Percentiles rank a stretch among this genome's conserved stretches.
These are phyloP conservation scores for Crioceris asparagi DNA, from an alignment of 2,888 invertebrate genomes.

Conservation along the genomic window DNA sequence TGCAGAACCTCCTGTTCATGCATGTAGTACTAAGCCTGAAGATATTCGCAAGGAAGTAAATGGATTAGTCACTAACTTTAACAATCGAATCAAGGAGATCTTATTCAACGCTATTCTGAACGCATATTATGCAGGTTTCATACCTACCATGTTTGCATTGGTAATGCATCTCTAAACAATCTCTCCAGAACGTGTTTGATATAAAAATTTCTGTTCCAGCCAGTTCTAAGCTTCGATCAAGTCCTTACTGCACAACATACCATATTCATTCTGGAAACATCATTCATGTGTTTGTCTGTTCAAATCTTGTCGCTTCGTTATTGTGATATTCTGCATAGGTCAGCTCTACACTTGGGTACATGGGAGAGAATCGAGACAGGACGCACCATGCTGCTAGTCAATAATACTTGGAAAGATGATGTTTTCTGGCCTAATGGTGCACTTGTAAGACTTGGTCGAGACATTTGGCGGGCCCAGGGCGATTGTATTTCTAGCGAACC, in stretches of 20 bases:
- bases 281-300: conserved; percentile 66
- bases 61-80: conserved; percentile 74
- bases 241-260: conserved; percentile 72
- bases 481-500: conserved; percentile 82
- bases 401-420: conserved; percentile 28
- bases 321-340: conserved; percentile 82
- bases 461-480: conserved; percentile 65
- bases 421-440: conserved; percentile 68
- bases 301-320: conserved; percentile 56
- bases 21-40: conserved; percentile 61
- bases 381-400: conserved; percentile 19
- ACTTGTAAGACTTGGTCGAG: conserved; percentile 60
- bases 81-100: conserved; percentile 78
- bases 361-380: conserved; percentile 49
- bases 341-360: conserved; percentile 78
- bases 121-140: conserved; percentile 80
- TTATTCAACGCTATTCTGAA: conserved; percentile 67
- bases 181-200: no score
- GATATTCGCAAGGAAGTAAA: conserved; percentile 79
- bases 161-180: no score
- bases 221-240: conserved; percentile 68
- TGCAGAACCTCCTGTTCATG: conserved; percentile 55
- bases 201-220: conserved; percentile 41
- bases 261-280: conserved; percentile 72
- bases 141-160: conserved; percentile 84